phyloP scores from a whole-genome alignment of 2,113 vertebrate species.

The Nyctibius bracteatus region DNA sequence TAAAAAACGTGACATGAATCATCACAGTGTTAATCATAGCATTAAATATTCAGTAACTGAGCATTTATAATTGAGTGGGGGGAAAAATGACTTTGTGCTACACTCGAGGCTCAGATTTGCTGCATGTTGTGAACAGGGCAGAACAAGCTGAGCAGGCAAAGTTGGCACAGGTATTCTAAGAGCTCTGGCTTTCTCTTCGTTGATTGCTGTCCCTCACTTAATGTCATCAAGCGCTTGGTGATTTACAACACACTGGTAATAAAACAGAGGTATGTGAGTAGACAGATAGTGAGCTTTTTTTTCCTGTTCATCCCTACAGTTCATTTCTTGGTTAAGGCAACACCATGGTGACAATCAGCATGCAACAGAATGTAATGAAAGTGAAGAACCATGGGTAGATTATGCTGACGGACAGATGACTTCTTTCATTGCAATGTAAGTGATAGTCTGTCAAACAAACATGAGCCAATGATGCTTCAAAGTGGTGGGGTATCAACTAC shows the following conservation, averaged over 20 bases:
- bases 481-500: background rate
- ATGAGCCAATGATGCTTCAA: background rate
- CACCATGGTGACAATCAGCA: conserved; percentile 27
- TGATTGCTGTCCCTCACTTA: conserved; percentile 40
- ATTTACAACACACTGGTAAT: conserved; percentile 57
- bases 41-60: conserved; percentile 7
- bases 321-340: conserved; percentile 42
- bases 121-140: background rate
- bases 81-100: background rate
- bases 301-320: background rate
- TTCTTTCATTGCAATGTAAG: background rate
- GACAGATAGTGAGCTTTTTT: background rate
- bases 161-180: background rate
- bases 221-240: conserved; percentile 36
- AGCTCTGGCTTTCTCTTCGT: background rate
- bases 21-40: background rate
- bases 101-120: background rate
- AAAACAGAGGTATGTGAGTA: conserved; percentile 30
- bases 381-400: conserved; percentile 30
- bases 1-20: background rate
- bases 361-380: conserved; percentile 44
- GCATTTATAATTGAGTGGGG: background rate
- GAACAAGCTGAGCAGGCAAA: background rate
- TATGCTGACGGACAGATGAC: background rate
- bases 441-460: conserved; percentile 34